These are phyloP conservation scores for Trachemys scripta DNA, from an alignment of 2,113 vertebrate species.

Conservation along the genomic window DNA sequence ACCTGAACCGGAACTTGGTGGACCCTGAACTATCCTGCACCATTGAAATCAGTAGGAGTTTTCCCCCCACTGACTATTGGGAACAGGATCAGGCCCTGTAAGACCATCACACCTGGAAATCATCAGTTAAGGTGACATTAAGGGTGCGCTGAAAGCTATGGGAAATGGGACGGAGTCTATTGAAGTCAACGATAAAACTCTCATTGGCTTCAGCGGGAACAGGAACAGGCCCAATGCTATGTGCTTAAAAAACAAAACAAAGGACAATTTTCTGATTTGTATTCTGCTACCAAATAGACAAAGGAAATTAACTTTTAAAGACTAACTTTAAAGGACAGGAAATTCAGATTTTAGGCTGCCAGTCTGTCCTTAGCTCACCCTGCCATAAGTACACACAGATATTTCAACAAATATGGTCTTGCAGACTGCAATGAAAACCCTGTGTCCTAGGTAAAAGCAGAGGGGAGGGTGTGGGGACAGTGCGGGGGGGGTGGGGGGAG, in stretches of 20 bases:
- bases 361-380: neutral
- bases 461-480: too few species aligned
- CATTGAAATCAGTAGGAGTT: neutral
- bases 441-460: neutral
- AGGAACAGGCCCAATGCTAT: neutral
- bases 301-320: conserved; percentile 66
- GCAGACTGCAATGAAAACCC: fast-evolving
- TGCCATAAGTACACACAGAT: fast-evolving
- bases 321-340: conserved; percentile 55
- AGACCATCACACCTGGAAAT: neutral
- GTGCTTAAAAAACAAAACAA: neutral
- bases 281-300: neutral
- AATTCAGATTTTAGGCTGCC: neutral
- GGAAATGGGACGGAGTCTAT: neutral
- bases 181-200: neutral
- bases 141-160: neutral
- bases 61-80: neutral
- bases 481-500: fast-evolving
- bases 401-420: fast-evolving
- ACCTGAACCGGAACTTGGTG: neutral
- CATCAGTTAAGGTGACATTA: neutral
- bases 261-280: neutral
- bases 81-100: neutral
- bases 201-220: neutral
- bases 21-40: neutral